Evolutionary conservation across 2,113 vertebrate species (phyloP).

Genomic region (Rhabdomys dilectus): DNA sequence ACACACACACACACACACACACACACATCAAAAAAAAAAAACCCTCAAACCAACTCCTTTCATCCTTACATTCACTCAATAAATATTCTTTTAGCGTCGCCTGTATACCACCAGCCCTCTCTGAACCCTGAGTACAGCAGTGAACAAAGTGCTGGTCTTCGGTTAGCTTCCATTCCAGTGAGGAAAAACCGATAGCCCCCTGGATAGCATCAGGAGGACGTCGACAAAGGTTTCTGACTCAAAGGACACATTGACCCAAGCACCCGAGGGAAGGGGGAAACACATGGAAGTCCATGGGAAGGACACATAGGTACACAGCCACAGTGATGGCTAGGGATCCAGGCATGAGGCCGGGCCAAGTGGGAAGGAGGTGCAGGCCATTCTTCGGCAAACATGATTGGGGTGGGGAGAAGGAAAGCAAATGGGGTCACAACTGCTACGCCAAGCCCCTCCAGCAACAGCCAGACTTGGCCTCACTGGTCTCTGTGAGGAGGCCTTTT

Average conservation of each 20-base stretch:
- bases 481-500: background rate
- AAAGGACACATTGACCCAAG: background rate
- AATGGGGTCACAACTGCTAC: accelerated
- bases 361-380: background rate
- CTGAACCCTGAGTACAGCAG: background rate
- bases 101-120: background rate
- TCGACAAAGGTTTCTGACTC: background rate
- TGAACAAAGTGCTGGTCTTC: background rate
- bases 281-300: too few species aligned
- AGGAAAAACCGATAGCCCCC: background rate
- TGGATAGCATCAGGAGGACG: too few species aligned
- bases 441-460: accelerated
- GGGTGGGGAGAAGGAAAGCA: background rate
- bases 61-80: too few species aligned
- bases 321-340: accelerated
- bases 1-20: background rate
- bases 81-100: too few species aligned
- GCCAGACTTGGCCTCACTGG: background rate
- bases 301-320: background rate
- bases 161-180: background rate
- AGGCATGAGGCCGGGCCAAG: background rate
- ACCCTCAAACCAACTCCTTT: too few species aligned
- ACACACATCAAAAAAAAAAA: background rate
- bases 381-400: background rate
- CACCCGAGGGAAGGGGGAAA: background rate